phyloP scores from a whole-genome alignment of 2,888 invertebrate genomes.

The Eristalis arbustorum region DNA sequence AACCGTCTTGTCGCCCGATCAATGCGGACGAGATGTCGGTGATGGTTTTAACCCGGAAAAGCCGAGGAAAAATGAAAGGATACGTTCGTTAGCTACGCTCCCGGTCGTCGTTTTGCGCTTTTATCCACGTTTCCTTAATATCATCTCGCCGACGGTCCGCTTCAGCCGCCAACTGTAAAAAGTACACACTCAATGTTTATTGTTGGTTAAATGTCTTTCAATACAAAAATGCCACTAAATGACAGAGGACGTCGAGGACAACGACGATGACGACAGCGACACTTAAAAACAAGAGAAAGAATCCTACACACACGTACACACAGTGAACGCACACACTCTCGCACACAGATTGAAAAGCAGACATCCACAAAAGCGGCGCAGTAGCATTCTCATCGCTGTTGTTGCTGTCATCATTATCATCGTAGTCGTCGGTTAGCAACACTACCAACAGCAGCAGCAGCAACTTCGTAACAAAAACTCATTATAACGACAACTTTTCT shows the following conservation, averaged over 20 bases:
- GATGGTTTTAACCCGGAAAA: conserved; percentile 63
- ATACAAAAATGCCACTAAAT: conserved; percentile 57
- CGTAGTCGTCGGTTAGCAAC: conserved; percentile 31
- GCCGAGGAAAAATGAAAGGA: conserved; percentile 57
- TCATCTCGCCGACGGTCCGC: conserved; percentile 6
- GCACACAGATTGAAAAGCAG: neutral
- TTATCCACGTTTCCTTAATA: conserved; percentile 25
- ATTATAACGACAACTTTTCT: conserved; percentile 59
- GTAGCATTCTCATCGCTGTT: conserved; percentile 57
- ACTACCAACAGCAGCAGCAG: conserved; percentile 13
- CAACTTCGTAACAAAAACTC: conserved; percentile 59
- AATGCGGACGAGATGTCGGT: conserved; percentile 54
- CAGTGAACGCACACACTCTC: neutral
- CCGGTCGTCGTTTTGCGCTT: conserved; percentile 14
- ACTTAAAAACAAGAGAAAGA: conserved; percentile 20
- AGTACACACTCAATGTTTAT: conserved; percentile 65
- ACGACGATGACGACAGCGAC: conserved; percentile 30
- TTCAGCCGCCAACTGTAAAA: conserved; percentile 37
- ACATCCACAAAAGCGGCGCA: conserved; percentile 36
- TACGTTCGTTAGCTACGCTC: conserved; percentile 60
- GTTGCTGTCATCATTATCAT: conserved; percentile 55
- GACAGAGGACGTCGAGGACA: conserved; percentile 40
- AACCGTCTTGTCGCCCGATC: conserved; percentile 38
- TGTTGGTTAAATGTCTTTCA: conserved; percentile 65
- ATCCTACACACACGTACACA: neutral